These are phyloP conservation scores for Limnephilus auricula DNA, from an alignment of 2,888 invertebrate species.

Conservation along the genomic window DNA sequence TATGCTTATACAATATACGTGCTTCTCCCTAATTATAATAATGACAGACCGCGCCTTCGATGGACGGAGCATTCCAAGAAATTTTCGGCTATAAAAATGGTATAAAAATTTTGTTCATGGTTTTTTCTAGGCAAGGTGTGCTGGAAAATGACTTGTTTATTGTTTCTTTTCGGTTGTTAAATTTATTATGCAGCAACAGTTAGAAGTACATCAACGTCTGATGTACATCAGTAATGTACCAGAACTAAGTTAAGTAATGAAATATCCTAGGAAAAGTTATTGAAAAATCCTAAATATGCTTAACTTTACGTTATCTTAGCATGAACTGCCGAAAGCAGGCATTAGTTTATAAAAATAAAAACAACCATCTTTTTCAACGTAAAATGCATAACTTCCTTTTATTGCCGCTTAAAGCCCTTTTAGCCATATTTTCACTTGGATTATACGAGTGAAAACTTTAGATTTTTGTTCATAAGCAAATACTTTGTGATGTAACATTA, in stretches of 20 bases:
- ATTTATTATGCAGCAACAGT: neutral
- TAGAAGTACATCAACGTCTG: neutral
- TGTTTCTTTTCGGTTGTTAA: neutral
- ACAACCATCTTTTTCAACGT: neutral
- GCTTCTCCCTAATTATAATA: constrained; percentile 55
- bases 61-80: constrained; percentile 32
- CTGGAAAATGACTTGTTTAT: neutral
- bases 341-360: neutral
- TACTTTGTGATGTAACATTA: too few relatives aligned
- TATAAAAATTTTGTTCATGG: neutral
- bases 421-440: neutral
- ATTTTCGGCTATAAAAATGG: constrained; percentile 7
- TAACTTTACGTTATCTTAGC: neutral
- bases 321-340: neutral
- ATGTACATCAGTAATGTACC: neutral
- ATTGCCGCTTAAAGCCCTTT: neutral
- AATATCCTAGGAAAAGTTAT: neutral
- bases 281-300: neutral
- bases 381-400: neutral
- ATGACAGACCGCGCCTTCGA: constrained; percentile 46
- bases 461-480: too few relatives aligned
- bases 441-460: neutral
- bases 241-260: neutral
- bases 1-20: neutral
- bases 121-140: neutral